Evolutionary conservation across 2,888 invertebrate species (phyloP), one percentile per base, ranked within the genome.

Genomic region (Pecten maximus): DNA sequence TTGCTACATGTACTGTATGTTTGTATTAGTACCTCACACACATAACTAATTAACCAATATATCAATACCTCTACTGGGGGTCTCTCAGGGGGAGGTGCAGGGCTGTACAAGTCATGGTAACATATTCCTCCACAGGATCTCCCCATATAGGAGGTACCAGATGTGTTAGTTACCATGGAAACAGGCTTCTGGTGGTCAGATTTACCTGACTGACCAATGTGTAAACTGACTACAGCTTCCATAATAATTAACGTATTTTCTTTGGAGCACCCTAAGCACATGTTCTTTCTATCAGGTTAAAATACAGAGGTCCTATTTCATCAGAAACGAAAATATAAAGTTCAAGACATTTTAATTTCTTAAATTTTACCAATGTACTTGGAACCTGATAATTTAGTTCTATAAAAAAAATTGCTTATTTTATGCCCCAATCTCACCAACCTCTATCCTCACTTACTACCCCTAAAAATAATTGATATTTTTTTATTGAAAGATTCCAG

Each of bases 31-130:
- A 23, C n/a, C 19, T 54, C 35, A 74, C 74, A 74, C 35, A 35
- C 28, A 10, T 28, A 74, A 35, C 74, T 35, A 74, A 74, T 74
- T 74, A 74, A 74, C 74, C 74, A 74, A 74, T 74, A 74, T 74
- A 74, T 74, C 74, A 74, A 35, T 74, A 15, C 35, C 0, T 74
- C 74, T 74, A 15, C 15, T 74, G 74, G 74, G 74, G 74, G 74
- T 74, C 74, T 35, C 74, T 0, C 19, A 10, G 35, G 35, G 74
- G 74, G 74, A 74, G 74, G 35, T 35, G 23, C 74, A 74, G 74
- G 74, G 16, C 74, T 74, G 74, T 74, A 74, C 28, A 6, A 35
- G 35, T 74, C 54, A 54, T 54, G 54, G 54, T 54, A 54, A 54
- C 54, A 48, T 48, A 19, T 48, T 48, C 48, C 48, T 8, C n/a